Conservation (phyloP, 2,113 vertebrate genomes). For the Ceratotherium simum region DNA sequence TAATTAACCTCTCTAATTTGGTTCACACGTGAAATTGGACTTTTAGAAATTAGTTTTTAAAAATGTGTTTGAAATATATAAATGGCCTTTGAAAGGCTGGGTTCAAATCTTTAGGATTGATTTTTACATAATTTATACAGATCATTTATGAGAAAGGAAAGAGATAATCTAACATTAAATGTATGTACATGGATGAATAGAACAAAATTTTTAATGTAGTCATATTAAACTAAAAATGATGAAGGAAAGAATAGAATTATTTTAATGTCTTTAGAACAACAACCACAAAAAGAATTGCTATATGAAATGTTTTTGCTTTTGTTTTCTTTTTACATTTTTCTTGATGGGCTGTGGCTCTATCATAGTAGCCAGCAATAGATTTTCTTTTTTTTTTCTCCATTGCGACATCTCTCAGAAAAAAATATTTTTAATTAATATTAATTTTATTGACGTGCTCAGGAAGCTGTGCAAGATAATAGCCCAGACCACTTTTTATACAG, state of each 20-base stretch:
- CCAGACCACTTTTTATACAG: neutral
- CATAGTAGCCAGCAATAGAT: neutral
- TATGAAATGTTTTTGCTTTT: neutral
- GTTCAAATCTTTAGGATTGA: neutral
- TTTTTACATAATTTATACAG: slow-evolving; percentile 11
- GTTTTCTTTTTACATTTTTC: neutral
- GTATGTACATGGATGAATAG: neutral
- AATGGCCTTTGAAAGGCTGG: neutral
- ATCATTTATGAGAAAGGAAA: neutral
- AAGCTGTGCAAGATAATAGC: neutral
- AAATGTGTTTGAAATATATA: slow-evolving; percentile 30
- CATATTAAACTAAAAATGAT: neutral
- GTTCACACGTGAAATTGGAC: neutral
- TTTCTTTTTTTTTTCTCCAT: neutral
- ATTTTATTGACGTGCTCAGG: neutral
- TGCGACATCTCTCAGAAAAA: neutral
- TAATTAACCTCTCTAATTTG: slow-evolving; percentile 50
- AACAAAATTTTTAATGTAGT: neutral
- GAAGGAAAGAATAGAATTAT: neutral
- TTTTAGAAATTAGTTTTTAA: neutral
- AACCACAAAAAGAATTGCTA: neutral
- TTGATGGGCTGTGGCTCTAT: neutral
- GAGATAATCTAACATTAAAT: neutral
- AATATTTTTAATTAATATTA: neutral
- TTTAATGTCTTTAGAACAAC: neutral